Evolutionary conservation across 30 jellyfish, hydroid and myxozoan genomes (phyloP), one percentile per base, ranked within the genome.

Genomic region (Hydractinia symbiolongicarpus): DNA sequence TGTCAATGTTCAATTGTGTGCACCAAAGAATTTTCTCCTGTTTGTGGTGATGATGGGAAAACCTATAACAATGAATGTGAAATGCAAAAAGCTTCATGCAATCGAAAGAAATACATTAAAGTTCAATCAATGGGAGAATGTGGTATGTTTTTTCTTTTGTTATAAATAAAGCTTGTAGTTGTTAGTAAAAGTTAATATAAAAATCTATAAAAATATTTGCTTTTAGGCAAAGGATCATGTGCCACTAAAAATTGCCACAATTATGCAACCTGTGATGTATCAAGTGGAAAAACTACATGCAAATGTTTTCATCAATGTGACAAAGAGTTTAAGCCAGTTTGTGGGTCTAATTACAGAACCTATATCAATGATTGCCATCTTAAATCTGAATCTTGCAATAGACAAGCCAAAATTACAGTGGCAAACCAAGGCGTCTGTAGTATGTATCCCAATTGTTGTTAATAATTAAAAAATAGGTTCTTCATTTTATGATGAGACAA

Each of bases 291-390:
- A 44, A 86, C 95, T 4, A 76, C 60, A 15, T 89, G 97, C 87
- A 82, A 54, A 49, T 91, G 98, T 54, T 62, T 77, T 15, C 72
- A 78, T 9, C 70, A n/a, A 5, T 91, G 98, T 77, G 62, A 54
- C 62, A 86, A 81, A 84, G 61, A 50, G 9, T 86, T 82, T 67
- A 66, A 61, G 53, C 96, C 96, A 13, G 96, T 91, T 4, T 91
- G 98, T 80, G 98, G 98, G 30, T 82, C 96, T 19, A 88, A 91
- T 69, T 80, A 50, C 5, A 79, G 78, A 67, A 86, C 96, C 15
- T 91, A 91, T 76, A 87, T 88, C 4, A 86, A 86, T 76, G 86
- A 86, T 61, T 91, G 98, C 81, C 67, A 81, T 4, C 51, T 91
- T 85, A 84, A 91, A 62, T 66, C 66, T 52, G 81, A 72, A 9